These are phyloP conservation scores for Alosa alosa DNA, from an alignment of 2,113 vertebrate species.

Conservation along the genomic window DNA sequence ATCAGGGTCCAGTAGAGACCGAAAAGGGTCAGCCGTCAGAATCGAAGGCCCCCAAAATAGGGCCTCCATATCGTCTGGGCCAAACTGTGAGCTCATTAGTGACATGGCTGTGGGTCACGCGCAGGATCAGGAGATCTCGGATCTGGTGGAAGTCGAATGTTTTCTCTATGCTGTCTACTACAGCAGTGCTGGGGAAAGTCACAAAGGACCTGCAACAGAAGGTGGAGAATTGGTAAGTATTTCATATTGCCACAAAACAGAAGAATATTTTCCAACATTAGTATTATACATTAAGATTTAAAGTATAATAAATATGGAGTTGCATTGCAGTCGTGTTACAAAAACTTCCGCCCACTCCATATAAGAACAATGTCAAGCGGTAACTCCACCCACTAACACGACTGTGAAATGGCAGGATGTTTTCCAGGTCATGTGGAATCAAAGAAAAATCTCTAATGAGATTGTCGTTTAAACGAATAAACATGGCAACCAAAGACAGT, in stretches of 20 bases:
- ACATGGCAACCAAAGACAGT: neutral
- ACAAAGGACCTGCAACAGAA: conserved; percentile 76
- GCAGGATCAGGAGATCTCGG: conserved; percentile 41
- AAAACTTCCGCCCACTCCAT: neutral
- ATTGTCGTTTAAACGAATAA: too few relatives aligned
- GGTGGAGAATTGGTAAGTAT: neutral
- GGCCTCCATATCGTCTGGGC: conserved; percentile 83
- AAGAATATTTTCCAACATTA: neutral
- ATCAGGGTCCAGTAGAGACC: conserved; percentile 68
- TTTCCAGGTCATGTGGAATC: neutral
- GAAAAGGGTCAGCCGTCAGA: conserved; percentile 86
- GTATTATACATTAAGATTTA: neutral
- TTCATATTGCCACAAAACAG: neutral
- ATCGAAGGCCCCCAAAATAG: conserved; percentile 84
- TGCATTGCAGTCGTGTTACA: neutral
- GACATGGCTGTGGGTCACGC: conserved; percentile 68
- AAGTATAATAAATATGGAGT: neutral
- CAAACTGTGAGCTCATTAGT: conserved; percentile 89
- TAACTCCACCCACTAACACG: neutral
- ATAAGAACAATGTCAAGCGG: neutral
- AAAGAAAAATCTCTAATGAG: neutral
- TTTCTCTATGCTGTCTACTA: conserved; percentile 75
- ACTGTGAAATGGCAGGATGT: neutral
- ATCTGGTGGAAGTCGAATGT: conserved; percentile 61
- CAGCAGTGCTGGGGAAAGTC: conserved; percentile 87